phyloP scores from a whole-genome alignment of 2,113 vertebrate species.

The Apistogramma diplotaenia region DNA sequence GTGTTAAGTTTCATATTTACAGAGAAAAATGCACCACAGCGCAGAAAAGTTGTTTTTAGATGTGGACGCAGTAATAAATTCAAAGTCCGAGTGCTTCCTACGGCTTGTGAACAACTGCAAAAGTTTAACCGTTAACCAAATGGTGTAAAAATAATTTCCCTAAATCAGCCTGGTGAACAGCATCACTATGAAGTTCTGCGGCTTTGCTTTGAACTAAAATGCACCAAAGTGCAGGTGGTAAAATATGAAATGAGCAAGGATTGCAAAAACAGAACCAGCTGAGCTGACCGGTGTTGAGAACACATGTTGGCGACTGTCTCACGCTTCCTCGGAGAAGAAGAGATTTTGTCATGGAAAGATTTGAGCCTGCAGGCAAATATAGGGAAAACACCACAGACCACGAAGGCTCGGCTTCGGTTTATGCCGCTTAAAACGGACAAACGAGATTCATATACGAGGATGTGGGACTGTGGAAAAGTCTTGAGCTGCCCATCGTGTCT shows the following conservation, averaged over 20 bases:
- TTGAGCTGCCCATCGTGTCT: not conserved
- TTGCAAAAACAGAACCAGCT: not conserved
- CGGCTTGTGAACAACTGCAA: not conserved
- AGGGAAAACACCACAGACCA: not conserved
- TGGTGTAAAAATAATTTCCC: too few species aligned
- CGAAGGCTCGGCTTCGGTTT: not conserved
- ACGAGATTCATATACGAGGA: not conserved
- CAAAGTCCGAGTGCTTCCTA: not conserved
- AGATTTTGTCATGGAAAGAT: not conserved
- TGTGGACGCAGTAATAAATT: not conserved
- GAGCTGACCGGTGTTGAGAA: not conserved
- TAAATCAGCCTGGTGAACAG: not conserved
- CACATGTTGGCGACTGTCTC: not conserved
- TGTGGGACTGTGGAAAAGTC: not conserved
- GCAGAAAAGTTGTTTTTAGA: not conserved
- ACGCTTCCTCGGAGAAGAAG: not conserved
- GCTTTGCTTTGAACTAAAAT: not conserved
- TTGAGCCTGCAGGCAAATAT: not conserved
- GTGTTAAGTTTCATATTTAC: constrained; percentile 4
- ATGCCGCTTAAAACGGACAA: not conserved
- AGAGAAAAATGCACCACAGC: not conserved
- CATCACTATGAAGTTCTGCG: not conserved
- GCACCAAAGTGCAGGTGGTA: not conserved
- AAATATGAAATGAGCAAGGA: too few species aligned
- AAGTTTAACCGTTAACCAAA: not conserved